phyloP scores from a whole-genome alignment of 2,797 vertebrate species.

The Denticeps clupeoides region DNA sequence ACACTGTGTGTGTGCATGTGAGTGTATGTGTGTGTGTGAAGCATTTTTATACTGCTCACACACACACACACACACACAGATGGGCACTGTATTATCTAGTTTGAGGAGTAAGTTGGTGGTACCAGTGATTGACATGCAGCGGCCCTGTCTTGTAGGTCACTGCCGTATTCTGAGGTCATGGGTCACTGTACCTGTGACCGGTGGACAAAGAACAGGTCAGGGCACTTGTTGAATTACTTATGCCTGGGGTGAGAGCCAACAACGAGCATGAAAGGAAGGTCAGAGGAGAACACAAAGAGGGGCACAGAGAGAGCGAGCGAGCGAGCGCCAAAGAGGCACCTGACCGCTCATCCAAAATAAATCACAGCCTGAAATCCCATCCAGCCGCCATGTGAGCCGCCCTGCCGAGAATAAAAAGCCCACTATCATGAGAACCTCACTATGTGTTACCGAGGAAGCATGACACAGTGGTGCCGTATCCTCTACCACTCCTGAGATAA shows the following conservation, averaged over 20 bases:
- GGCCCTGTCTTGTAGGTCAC: slow-evolving; percentile 13
- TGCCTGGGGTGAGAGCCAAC: slow-evolving; percentile 15
- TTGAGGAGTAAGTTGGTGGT: too few species aligned
- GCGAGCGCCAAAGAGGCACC: neutral
- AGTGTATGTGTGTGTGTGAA: too few species aligned
- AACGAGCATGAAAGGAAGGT: slow-evolving; percentile 9
- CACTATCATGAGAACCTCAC: slow-evolving; percentile 1
- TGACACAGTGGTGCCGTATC: neutral
- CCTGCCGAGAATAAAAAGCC: neutral
- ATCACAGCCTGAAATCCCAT: neutral
- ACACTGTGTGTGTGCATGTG: too few species aligned
- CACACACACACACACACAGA: too few species aligned
- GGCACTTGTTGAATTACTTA: slow-evolving; percentile 14
- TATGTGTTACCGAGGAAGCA: neutral
- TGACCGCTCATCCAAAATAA: slow-evolving; percentile 14
- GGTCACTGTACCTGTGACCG: too few species aligned
- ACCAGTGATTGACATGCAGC: neutral
- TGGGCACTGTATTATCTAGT: too few species aligned
- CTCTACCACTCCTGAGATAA: neutral
- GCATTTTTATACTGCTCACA: too few species aligned
- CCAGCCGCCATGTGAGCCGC: neutral
- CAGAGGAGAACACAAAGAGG: slow-evolving; percentile 5
- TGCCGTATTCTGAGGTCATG: too few species aligned
- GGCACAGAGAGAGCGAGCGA: neutral
- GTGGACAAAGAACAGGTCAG: slow-evolving; percentile 18